Percentiles rank a stretch among this genome's conserved stretches.
Evolutionary conservation across 2,888 invertebrate species (phyloP).

Genomic region (Mythimna pallens): DNA sequence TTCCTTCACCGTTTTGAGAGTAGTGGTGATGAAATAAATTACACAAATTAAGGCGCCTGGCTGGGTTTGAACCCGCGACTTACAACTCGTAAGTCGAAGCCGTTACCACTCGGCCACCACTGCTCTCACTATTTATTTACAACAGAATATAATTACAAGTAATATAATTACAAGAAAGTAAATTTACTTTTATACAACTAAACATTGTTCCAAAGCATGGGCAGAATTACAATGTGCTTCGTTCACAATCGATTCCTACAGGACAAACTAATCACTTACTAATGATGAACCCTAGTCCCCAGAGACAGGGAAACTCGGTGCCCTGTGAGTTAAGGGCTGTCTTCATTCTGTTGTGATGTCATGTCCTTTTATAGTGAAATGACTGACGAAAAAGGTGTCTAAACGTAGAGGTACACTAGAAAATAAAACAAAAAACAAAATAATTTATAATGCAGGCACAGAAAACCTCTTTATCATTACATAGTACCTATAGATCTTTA

Average conservation of each 20-base stretch:
- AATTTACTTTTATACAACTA: too few species aligned
- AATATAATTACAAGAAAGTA: neutral
- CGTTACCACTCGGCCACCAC: too few species aligned
- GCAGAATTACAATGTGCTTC: neutral
- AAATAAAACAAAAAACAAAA: too few species aligned
- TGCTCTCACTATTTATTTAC: neutral
- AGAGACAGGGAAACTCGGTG: neutral
- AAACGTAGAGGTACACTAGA: too few species aligned
- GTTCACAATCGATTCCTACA: neutral
- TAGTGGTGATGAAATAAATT: too few species aligned
- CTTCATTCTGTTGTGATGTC: neutral
- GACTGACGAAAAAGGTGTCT: neutral
- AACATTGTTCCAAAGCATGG: neutral
- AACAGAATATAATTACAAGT: neutral
- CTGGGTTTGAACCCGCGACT: too few species aligned
- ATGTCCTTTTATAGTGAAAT: neutral
- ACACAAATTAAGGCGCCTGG: too few species aligned
- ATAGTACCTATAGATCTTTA: too few species aligned
- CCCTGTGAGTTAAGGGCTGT: neutral
- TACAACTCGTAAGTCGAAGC: too few species aligned
- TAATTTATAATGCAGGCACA: too few species aligned
- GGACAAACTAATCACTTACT: constrained; percentile 19
- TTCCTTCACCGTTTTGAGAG: too few species aligned
- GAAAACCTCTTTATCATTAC: too few species aligned
- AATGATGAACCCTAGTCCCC: constrained; percentile 4